These are phyloP conservation scores for Sinocyclocheilus grahami DNA, from an alignment of 2,113 vertebrate species.

Conservation along the genomic window DNA sequence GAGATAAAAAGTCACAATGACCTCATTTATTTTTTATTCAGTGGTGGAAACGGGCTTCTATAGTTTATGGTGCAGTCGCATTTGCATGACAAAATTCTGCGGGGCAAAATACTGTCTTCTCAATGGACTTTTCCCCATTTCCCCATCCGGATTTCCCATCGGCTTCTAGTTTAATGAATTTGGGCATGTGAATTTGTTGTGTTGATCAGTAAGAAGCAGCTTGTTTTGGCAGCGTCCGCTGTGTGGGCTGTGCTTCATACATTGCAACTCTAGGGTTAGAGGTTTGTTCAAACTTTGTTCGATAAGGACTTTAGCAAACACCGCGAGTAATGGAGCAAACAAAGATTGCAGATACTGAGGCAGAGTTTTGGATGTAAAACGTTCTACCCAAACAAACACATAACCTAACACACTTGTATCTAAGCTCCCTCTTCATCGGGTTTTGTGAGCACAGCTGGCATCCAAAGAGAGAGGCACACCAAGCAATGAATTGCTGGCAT, in stretches of 20 bases:
- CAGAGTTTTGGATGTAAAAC: background rate
- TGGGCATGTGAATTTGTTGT: background rate
- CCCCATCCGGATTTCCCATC: too few species aligned
- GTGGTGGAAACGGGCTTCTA: too few species aligned
- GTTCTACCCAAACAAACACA: background rate
- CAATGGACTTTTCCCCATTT: too few species aligned
- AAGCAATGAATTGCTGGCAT: background rate
- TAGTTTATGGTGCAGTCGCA: background rate
- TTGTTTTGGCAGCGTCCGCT: background rate
- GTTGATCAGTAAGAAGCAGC: background rate
- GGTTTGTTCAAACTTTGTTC: background rate
- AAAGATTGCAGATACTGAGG: background rate
- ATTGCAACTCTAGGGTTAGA: background rate
- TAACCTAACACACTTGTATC: background rate
- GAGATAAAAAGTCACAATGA: too few species aligned
- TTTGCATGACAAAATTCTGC: background rate
- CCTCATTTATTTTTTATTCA: too few species aligned
- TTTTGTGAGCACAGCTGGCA: constrained; percentile 2
- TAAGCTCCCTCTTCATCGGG: background rate
- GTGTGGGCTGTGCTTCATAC: background rate
- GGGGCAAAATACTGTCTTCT: background rate
- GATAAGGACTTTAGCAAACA: background rate
- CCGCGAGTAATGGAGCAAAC: background rate
- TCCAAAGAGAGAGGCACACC: background rate
- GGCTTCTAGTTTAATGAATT: background rate